Percentiles rank a stretch among this genome's conserved stretches.
Evolutionary conservation across 2,797 vertebrate species (phyloP).

Genomic region (Micromesistius poutassou): DNA sequence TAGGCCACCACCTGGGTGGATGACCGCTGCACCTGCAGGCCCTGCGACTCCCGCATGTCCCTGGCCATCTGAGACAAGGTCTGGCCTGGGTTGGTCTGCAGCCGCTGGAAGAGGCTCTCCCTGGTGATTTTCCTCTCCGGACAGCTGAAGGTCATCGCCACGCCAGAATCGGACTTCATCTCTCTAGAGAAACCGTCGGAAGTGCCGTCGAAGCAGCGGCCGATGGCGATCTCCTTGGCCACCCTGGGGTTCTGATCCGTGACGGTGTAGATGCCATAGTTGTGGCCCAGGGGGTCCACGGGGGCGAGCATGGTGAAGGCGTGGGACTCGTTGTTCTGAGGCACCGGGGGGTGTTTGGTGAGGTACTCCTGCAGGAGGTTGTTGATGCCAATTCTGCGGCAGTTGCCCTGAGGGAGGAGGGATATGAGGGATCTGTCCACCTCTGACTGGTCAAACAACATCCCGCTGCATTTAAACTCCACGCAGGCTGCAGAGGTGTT

Average conservation of each 20-base stretch:
- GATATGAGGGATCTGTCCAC: constrained; percentile 87
- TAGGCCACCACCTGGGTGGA: constrained; percentile 78
- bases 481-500: constrained; percentile 85
- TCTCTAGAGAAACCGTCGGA: constrained; percentile 94
- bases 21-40: constrained; percentile 69
- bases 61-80: constrained; percentile 85
- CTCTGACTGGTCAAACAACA: constrained; percentile 89
- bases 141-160: constrained; percentile 87
- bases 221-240: constrained; percentile 97
- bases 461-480: constrained; percentile 96
- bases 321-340: constrained; percentile 75
- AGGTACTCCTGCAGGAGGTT: constrained; percentile 87
- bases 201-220: constrained; percentile 95
- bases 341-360: constrained; percentile 81
- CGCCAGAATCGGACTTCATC: constrained; percentile 85
- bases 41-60: constrained; percentile 80
- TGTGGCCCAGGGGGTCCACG: constrained; percentile 92
- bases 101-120: constrained; percentile 89
- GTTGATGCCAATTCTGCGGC: constrained; percentile 78
- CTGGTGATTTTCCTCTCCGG: constrained; percentile 78
- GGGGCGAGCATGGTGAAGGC: constrained; percentile 90
- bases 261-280: constrained; percentile 97
- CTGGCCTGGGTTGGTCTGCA: constrained; percentile 82
- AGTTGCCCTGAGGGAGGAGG: constrained; percentile 87
- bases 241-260: constrained; percentile 93